phyloP scores from a whole-genome alignment of 2,888 invertebrate species.

The Leptopilina drosophilae region DNA sequence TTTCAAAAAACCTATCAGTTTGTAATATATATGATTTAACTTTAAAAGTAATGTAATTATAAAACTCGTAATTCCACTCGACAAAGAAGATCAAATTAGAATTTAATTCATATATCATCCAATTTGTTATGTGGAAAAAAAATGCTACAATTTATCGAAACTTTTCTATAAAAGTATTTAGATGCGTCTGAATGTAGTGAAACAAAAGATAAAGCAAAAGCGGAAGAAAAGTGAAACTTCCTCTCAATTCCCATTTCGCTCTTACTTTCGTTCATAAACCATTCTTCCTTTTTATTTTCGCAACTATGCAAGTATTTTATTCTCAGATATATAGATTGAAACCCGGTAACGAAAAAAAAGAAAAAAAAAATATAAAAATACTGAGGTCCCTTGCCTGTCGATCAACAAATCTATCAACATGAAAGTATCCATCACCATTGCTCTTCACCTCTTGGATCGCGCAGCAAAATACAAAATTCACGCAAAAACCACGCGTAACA shows the following conservation, averaged over 20 bases:
- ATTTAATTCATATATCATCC: no score
- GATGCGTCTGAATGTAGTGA: neutral
- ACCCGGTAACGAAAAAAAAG: slow-evolving; percentile 52
- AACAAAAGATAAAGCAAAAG: slow-evolving; percentile 29
- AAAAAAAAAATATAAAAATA: slow-evolving; percentile 50
- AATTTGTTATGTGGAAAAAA: no score
- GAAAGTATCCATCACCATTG: slow-evolving; percentile 67
- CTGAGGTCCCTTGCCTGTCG: slow-evolving; percentile 65
- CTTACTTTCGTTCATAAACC: slow-evolving; percentile 24
- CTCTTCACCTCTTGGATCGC: slow-evolving; percentile 54
- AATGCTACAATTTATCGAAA: no score
- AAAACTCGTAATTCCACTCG: no score
- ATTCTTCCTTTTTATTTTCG: neutral
- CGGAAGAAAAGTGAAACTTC: slow-evolving; percentile 29
- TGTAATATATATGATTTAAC: no score
- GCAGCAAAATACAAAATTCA: slow-evolving; percentile 55
- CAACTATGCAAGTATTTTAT: slow-evolving; percentile 4
- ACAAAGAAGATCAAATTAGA: no score
- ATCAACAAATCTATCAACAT: slow-evolving; percentile 66
- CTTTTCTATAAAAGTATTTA: neutral
- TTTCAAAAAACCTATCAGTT: no score
- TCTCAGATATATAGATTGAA: slow-evolving; percentile 25
- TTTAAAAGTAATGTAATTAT: no score
- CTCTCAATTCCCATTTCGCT: slow-evolving; percentile 19
- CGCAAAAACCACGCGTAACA: slow-evolving; percentile 51